Conservation (phyloP, 1,140 invertebrate species). For the Lepidostoma basale region DNA sequence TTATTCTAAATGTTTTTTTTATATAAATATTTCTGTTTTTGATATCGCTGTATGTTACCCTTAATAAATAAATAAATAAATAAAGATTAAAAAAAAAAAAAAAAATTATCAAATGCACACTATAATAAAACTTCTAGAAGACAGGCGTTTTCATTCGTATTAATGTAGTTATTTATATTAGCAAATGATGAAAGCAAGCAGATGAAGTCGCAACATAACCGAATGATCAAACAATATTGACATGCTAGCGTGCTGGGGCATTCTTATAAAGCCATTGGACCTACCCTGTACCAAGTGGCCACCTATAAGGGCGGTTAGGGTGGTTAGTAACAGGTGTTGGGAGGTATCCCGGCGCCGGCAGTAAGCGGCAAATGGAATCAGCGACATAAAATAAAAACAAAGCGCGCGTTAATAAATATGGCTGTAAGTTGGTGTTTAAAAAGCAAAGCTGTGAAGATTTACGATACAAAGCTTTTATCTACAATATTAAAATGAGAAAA, state of each 20-base stretch:
- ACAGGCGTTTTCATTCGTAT: not conserved
- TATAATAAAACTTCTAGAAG: too few relatives aligned
- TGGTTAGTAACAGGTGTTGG: slow-evolving; percentile 20
- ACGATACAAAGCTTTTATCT: too few relatives aligned
- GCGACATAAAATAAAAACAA: slow-evolving; percentile 27
- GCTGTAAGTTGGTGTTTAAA: not conserved
- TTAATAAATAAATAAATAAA: too few relatives aligned
- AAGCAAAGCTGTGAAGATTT: too few relatives aligned
- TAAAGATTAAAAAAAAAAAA: too few relatives aligned
- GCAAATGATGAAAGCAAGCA: not conserved
- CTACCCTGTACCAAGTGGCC: slow-evolving; percentile 82
- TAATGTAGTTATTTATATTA: not conserved
- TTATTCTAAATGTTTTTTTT: too few relatives aligned
- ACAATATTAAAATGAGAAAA: too few relatives aligned
- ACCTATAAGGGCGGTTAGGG: slow-evolving; percentile 61
- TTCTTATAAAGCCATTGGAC: slow-evolving; percentile 51
- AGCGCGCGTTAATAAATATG: not conserved
- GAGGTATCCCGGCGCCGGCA: not conserved
- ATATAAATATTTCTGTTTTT: too few relatives aligned
- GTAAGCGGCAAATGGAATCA: slow-evolving; percentile 16
- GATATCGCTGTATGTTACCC: too few relatives aligned
- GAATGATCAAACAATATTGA: not conserved
- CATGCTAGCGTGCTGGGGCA: slow-evolving; percentile 17
- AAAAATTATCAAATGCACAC: too few relatives aligned
- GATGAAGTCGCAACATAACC: not conserved